These are phyloP conservation scores for Callimico goeldii DNA, from an alignment of 2,797 vertebrate genomes.

Conservation along the genomic window DNA sequence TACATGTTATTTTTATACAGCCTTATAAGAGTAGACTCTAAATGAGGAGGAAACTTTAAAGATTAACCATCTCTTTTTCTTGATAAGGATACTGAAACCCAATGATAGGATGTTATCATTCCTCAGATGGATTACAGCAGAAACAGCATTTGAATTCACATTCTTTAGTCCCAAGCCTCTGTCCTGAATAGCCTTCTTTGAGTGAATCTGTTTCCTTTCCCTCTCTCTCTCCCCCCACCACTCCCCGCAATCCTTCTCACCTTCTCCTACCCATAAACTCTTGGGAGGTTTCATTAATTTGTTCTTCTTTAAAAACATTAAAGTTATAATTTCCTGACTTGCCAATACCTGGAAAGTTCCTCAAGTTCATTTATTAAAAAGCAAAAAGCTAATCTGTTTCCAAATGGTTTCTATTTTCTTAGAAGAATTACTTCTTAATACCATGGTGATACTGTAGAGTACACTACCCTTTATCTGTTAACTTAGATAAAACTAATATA, in stretches of 20 bases:
- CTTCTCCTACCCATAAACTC: neutral
- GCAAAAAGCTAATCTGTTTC: neutral
- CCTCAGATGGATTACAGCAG: neutral
- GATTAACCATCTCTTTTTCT: neutral
- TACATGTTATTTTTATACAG: neutral
- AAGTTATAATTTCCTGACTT: neutral
- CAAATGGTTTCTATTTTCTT: constrained; percentile 40
- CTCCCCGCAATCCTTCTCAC: accelerated
- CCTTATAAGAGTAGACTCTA: neutral
- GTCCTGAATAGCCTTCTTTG: neutral
- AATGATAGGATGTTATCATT: neutral
- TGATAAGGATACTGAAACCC: neutral
- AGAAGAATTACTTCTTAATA: constrained; percentile 3
- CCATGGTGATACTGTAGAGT: neutral
- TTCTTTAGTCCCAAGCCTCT: neutral
- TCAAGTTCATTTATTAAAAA: constrained; percentile 43
- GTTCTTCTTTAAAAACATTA: neutral
- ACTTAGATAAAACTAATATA: constrained; percentile 44
- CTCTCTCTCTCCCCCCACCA: neutral
- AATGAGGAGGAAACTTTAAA: neutral
- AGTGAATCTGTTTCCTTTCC: neutral
- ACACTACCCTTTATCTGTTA: neutral
- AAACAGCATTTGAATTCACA: neutral
- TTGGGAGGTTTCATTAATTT: neutral
- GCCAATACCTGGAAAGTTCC: neutral